Evolutionary conservation across 23 tunicate species (phyloP).

Genomic region (Trididemnum miniatum): DNA sequence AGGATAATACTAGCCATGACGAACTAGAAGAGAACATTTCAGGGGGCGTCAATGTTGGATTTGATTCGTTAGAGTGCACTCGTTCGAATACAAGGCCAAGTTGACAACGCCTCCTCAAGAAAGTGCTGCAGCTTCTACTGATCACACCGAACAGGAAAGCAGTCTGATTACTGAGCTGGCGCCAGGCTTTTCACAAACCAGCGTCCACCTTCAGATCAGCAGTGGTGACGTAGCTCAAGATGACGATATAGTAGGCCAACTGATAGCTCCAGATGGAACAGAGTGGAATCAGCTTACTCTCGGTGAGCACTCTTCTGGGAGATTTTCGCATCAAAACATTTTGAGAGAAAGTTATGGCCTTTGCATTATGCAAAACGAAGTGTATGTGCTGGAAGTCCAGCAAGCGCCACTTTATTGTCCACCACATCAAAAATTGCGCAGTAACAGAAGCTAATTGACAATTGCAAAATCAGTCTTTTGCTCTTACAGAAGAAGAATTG

Average conservation of each 20-base stretch:
- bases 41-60: too few species aligned
- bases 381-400: constrained; percentile 41
- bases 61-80: too few species aligned
- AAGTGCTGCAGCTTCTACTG: too few species aligned
- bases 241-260: background rate
- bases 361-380: constrained; percentile 22
- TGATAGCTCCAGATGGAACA: background rate
- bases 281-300: constrained; percentile 16
- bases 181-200: background rate
- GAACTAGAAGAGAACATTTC: too few species aligned
- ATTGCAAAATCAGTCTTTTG: constrained; percentile 25
- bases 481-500: constrained; percentile 20
- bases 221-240: too few species aligned
- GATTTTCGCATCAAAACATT: constrained; percentile 28
- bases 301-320: constrained; percentile 23
- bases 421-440: constrained; percentile 30
- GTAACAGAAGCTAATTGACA: constrained; percentile 27
- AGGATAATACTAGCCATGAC: too few species aligned
- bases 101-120: too few species aligned
- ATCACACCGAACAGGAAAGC: too few species aligned
- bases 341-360: constrained; percentile 43
- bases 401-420: constrained; percentile 43
- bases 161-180: too few species aligned
- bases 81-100: too few species aligned
- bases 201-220: background rate